These are phyloP conservation scores for Cyprinodon tularosa DNA, from an alignment of 2,113 vertebrate genomes.

Conservation along the genomic window DNA sequence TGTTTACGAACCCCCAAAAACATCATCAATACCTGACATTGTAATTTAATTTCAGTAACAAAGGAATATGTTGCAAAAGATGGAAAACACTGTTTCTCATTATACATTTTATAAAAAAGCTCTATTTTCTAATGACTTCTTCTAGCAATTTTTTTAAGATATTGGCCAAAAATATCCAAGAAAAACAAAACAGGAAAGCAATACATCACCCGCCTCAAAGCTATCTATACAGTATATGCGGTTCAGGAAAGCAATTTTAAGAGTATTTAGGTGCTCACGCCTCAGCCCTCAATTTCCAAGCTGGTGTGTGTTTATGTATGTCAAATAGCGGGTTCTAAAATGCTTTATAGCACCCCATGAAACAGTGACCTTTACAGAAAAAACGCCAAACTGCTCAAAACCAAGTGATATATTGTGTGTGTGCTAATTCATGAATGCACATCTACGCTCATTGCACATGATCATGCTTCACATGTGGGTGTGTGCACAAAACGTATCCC, in stretches of 20 bases:
- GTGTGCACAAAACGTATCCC: neutral
- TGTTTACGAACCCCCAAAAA: neutral
- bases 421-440: neutral
- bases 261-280: slow-evolving; percentile 11
- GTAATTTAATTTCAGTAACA: slow-evolving; percentile 9
- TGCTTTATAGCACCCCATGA: slow-evolving; percentile 55
- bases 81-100: slow-evolving; percentile 26
- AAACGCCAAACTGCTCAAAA: slow-evolving; percentile 53
- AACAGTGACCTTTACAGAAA: slow-evolving; percentile 71
- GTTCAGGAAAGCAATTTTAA: slow-evolving; percentile 10
- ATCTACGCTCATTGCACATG: neutral
- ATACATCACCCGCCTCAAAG: neutral
- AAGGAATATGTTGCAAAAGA: slow-evolving; percentile 2
- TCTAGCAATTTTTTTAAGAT: slow-evolving; percentile 5
- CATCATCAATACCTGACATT: neutral
- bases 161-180: neutral
- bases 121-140: slow-evolving; percentile 14
- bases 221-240: slow-evolving; percentile 2
- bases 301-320: slow-evolving; percentile 36
- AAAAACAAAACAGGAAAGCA: slow-evolving; percentile 4
- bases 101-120: slow-evolving; percentile 10
- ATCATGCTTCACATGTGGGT: slow-evolving; percentile 14
- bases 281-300: slow-evolving; percentile 18
- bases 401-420: slow-evolving; percentile 46
- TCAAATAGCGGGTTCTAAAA: slow-evolving; percentile 51